These are phyloP conservation scores for Microcebus murinus DNA, from an alignment of 2,113 vertebrate genomes.

Conservation along the genomic window DNA sequence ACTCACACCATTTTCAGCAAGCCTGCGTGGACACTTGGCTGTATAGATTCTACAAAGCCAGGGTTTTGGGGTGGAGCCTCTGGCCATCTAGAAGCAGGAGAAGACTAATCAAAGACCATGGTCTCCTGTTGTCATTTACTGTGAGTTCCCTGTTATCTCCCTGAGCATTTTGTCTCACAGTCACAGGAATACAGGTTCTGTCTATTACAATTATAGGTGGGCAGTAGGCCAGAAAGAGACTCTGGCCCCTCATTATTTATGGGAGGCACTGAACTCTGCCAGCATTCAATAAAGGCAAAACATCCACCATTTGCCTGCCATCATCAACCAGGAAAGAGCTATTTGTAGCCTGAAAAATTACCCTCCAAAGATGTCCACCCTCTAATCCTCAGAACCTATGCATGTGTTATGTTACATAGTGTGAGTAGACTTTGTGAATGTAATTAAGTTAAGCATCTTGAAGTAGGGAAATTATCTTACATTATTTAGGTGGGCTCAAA, in stretches of 20 bases:
- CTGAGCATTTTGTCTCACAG: neutral
- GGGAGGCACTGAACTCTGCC: neutral
- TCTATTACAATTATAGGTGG: neutral
- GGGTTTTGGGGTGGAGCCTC: neutral
- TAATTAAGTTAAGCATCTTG: neutral
- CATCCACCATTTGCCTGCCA: accelerated
- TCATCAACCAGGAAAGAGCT: neutral
- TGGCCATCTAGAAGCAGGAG: neutral
- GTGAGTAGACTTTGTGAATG: neutral
- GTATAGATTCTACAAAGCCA: neutral
- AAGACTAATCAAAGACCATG: neutral
- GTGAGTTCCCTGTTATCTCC: neutral
- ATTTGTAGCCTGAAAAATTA: neutral
- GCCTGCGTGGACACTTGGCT: neutral
- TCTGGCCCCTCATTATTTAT: neutral
- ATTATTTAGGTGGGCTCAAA: neutral
- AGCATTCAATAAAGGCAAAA: neutral
- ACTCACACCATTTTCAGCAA: neutral
- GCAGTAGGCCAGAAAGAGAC: neutral
- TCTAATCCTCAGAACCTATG: neutral
- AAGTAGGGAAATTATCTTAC: neutral
- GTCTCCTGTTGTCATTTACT: neutral
- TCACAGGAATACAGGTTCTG: neutral
- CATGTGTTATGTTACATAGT: neutral
- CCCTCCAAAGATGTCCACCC: neutral